A percentile compares a stretch with the other conserved stretches of the same genome.
These are phyloP conservation scores for Plagodis dolabraria DNA, from an alignment of 2,888 invertebrate genomes.

Conservation along the genomic window DNA sequence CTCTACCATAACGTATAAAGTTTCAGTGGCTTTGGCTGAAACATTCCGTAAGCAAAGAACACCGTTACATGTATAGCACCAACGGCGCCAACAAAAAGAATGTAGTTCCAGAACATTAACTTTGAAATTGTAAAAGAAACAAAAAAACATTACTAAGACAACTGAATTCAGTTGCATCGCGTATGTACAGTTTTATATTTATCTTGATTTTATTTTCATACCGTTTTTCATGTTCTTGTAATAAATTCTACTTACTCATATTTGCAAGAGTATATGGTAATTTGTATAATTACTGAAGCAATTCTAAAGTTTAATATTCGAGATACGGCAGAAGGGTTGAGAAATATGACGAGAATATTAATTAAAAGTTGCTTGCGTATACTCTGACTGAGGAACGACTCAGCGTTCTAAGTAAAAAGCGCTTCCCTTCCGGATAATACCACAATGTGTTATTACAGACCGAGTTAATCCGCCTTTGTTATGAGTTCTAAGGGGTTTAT, in stretches of 20 bases:
- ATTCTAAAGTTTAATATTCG: slow-evolving; percentile 36
- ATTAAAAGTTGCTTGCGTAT: slow-evolving; percentile 48
- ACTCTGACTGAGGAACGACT: slow-evolving; percentile 43
- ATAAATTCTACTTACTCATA: neutral
- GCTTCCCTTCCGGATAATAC: slow-evolving; percentile 52
- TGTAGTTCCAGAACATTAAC: neutral
- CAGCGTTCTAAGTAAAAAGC: slow-evolving; percentile 52
- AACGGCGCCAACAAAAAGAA: neutral
- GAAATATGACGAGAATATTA: slow-evolving; percentile 45
- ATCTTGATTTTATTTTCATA: slow-evolving; percentile 2
- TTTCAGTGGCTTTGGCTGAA: slow-evolving; percentile 20
- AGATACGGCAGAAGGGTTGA: slow-evolving; percentile 33
- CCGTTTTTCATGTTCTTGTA: neutral
- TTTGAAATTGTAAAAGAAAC: slow-evolving; percentile 9
- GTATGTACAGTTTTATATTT: neutral
- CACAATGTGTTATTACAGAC: slow-evolving; percentile 67
- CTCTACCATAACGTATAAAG: slow-evolving; percentile 46
- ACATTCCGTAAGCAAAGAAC: slow-evolving; percentile 7
- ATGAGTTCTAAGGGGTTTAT: slow-evolving; percentile 66
- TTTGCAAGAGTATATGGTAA: slow-evolving; percentile 12
- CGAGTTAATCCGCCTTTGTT: slow-evolving; percentile 71
- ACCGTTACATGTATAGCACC: neutral
- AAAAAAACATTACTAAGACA: slow-evolving; percentile 1
- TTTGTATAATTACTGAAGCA: slow-evolving; percentile 29
- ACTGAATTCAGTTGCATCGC: slow-evolving; percentile 1